These are phyloP conservation scores for Crotalus horridus DNA, from an alignment of 2,113 vertebrate genomes.

Conservation along the genomic window DNA sequence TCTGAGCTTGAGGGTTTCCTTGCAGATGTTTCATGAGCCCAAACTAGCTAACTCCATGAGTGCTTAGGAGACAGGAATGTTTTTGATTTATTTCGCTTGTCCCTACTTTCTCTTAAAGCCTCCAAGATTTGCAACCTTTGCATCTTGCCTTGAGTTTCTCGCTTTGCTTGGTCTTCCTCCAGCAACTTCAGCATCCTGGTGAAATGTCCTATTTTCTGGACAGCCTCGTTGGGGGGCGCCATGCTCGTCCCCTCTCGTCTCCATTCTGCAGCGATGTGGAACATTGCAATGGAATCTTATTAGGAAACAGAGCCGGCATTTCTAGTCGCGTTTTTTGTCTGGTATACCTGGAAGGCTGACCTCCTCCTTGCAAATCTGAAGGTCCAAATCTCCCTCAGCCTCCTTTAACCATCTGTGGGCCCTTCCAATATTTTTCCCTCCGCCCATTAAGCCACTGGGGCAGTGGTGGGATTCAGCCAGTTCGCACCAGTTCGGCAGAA, in stretches of 20 bases:
- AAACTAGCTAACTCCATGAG: neutral
- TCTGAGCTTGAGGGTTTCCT: too few species aligned
- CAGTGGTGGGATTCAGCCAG: too few species aligned
- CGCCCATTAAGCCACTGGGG: neutral
- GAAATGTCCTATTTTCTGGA: conserved; percentile 72
- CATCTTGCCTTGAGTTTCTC: neutral
- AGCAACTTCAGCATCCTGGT: conserved; percentile 71
- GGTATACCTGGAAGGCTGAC: neutral
- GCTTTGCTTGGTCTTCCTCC: conserved; percentile 59
- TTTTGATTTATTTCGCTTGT: too few species aligned
- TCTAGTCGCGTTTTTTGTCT: neutral
- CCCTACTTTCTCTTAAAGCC: neutral
- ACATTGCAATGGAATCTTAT: neutral
- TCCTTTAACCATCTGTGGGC: neutral
- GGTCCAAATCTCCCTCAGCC: neutral
- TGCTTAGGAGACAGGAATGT: neutral
- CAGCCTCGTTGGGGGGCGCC: neutral
- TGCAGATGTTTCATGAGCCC: neutral
- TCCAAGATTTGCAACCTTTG: neutral
- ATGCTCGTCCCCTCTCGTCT: conserved; percentile 26
- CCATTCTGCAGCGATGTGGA: conserved; percentile 68
- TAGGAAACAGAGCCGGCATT: neutral
- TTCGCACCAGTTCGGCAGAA: too few species aligned
- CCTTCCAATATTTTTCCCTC: neutral
- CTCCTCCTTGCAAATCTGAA: neutral